Percentiles rank a stretch among this genome's conserved stretches.
Evolutionary conservation across 1,140 invertebrate species (phyloP).

Genomic region (Bursaphelenchus mucronatus): DNA sequence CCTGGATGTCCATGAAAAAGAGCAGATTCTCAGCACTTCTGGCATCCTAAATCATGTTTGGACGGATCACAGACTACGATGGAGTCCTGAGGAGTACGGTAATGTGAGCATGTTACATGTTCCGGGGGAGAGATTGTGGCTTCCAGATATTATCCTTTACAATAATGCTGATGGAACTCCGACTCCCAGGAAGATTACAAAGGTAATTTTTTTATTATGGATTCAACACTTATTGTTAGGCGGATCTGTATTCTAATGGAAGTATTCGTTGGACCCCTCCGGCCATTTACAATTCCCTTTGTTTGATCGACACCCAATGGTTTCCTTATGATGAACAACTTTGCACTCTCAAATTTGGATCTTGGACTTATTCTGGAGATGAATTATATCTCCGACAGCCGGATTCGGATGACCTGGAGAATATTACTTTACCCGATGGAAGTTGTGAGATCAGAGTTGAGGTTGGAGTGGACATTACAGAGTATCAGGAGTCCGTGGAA

Average conservation of each 20-base stretch:
- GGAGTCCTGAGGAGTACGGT: constrained; percentile 65
- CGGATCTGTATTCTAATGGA: constrained; percentile 40
- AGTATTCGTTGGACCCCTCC: constrained; percentile 53
- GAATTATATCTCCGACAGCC: constrained; percentile 69
- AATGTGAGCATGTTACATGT: constrained; percentile 73
- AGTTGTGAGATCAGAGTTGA: constrained; percentile 45
- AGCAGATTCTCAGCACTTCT: constrained; percentile 89
- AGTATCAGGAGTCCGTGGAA: constrained; percentile 96
- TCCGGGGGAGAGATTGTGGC: constrained; percentile 64
- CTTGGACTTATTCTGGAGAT: constrained; percentile 92
- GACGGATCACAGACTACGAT: constrained; percentile 87
- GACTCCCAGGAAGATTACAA: constrained; percentile 37
- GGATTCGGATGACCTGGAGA: constrained; percentile 37
- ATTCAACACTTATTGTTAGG: neutral
- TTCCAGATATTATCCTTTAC: constrained; percentile 83
- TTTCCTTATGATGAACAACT: constrained; percentile 50
- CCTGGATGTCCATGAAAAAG: constrained; percentile 74
- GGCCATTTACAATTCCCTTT: constrained; percentile 55
- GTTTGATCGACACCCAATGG: constrained; percentile 57
- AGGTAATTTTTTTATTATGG: neutral
- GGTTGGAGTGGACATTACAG: constrained; percentile 79
- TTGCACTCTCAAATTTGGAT: constrained; percentile 62
- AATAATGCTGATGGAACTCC: constrained; percentile 53
- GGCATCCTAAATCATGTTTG: constrained; percentile 91
- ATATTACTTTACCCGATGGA: constrained; percentile 36